Conservation (phyloP, 2,888 invertebrate genomes). For the Caenorhabditis parvicauda region DNA sequence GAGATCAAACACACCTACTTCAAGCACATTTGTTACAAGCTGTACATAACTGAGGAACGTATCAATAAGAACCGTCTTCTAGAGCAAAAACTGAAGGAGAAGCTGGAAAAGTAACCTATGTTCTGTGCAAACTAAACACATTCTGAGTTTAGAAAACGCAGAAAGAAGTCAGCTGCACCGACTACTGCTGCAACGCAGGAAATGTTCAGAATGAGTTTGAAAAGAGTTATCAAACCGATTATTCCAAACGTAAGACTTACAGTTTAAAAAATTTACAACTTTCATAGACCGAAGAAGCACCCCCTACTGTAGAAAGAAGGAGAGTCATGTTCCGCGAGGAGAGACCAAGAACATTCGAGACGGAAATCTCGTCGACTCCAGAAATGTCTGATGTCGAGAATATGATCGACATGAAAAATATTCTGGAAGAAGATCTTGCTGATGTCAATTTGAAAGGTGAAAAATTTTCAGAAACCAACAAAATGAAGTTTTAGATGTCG, state of each 20-base stretch:
- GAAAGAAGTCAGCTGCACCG: constrained; percentile 23
- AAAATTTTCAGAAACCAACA: neutral
- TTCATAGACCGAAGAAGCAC: too few relatives aligned
- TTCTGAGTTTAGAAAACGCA: constrained; percentile 9
- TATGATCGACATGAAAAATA: constrained; percentile 18
- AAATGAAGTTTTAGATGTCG: constrained; percentile 16
- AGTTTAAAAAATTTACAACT: too few relatives aligned
- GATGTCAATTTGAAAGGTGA: constrained; percentile 15
- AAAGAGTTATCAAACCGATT: constrained; percentile 20
- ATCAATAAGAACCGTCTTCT: constrained; percentile 36
- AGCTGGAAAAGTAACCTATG: constrained; percentile 18
- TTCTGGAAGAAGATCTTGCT: constrained; percentile 18
- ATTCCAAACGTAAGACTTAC: constrained; percentile 1
- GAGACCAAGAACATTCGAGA: constrained; percentile 17
- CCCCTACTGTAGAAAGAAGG: constrained; percentile 9
- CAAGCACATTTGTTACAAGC: constrained; percentile 44
- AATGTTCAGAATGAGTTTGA: constrained; percentile 15
- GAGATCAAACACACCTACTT: constrained; percentile 21
- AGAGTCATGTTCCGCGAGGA: constrained; percentile 21
- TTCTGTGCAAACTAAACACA: neutral
- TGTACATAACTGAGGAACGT: constrained; percentile 45
- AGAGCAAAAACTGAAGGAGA: constrained; percentile 34
- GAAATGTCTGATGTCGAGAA: constrained; percentile 20
- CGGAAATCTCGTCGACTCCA: constrained; percentile 17
- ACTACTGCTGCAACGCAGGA: constrained; percentile 23